Conservation (phyloP, 2,797 vertebrate species). For the Sibirionetta formosa region DNA sequence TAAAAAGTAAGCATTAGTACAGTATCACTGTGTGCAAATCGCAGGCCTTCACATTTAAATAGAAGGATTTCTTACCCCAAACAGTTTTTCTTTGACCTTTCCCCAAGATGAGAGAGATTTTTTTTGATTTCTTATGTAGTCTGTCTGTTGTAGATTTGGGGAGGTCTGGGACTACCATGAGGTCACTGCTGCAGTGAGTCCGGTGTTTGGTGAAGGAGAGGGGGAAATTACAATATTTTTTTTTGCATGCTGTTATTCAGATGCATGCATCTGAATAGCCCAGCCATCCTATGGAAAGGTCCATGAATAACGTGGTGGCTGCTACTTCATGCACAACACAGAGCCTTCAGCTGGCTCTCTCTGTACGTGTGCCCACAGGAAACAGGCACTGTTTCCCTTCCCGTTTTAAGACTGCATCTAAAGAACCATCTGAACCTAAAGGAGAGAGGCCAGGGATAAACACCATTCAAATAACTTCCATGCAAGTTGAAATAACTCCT, state of each 20-base stretch:
- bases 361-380: not conserved
- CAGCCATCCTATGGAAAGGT: not conserved
- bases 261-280: not conserved
- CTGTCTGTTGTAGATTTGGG: not conserved
- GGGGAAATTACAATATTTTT: not conserved
- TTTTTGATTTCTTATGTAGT: not conserved
- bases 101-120: not conserved
- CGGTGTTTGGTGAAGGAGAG: not conserved
- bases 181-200: not conserved
- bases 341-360: not conserved
- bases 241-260: not conserved
- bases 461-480: not conserved
- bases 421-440: not conserved
- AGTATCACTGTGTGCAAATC: not conserved
- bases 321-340: not conserved
- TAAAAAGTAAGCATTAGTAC: not conserved
- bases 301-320: not conserved
- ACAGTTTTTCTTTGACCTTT: not conserved
- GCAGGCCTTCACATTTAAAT: not conserved
- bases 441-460: not conserved
- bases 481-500: not conserved
- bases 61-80: not conserved
- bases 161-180: fast-evolving
- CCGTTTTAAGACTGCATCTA: not conserved
- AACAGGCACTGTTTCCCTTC: not conserved